A percentile compares a stretch with the other conserved stretches of the same genome.
Evolutionary conservation across 1,140 invertebrate genomes (phyloP).

Genomic region (Probaryconus sp.): DNA sequence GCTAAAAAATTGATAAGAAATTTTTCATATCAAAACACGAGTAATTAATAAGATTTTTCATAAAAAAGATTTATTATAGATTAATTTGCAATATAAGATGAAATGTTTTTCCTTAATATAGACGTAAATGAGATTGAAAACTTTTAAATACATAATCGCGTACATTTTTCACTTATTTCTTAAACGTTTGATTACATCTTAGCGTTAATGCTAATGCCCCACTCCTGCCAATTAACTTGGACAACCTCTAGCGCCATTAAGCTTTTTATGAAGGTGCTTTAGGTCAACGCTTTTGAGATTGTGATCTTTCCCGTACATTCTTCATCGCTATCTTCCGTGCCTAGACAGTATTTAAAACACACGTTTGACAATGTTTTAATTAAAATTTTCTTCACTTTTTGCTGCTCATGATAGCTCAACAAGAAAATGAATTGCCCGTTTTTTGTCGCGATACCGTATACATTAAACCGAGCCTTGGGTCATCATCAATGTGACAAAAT

Average conservation of each 20-base stretch:
- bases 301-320: slow-evolving; percentile 1
- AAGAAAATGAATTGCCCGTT: not conserved
- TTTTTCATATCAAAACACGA: too few species aligned
- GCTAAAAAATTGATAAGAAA: too few species aligned
- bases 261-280: slow-evolving; percentile 12
- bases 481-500: slow-evolving; percentile 29
- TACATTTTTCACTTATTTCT: not conserved
- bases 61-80: too few species aligned
- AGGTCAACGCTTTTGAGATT: slow-evolving; percentile 12
- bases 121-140: too few species aligned
- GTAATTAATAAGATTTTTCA: too few species aligned
- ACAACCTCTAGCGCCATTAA: slow-evolving; percentile 14
- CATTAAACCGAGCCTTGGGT: too few species aligned
- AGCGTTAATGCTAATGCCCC: not conserved
- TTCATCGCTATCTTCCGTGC: slow-evolving; percentile 1
- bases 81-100: too few species aligned
- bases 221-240: slow-evolving; percentile 4
- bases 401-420: not conserved
- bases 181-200: slow-evolving; percentile 12
- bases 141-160: too few species aligned
- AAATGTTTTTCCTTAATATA: too few species aligned
- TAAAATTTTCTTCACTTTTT: slow-evolving; percentile 13
- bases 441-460: not conserved
- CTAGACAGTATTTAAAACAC: slow-evolving; percentile 11
- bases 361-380: slow-evolving; percentile 16